Base-by-base conservation (phyloP, 2,888 invertebrate genomes). In the Malachius bipustulatus region DNA sequence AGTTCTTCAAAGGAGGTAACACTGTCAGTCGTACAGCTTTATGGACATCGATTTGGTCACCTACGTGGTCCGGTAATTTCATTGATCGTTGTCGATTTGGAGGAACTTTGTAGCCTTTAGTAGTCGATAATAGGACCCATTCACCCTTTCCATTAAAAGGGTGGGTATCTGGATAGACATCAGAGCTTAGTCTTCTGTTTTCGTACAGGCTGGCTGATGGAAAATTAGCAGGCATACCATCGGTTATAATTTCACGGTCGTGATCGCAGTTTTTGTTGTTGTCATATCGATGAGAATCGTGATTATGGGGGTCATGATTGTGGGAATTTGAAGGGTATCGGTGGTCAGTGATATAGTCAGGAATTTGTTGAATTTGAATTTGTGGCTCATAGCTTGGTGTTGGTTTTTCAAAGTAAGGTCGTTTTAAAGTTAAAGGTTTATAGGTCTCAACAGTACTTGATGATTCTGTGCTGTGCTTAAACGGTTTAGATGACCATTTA, bases 111-210 rank as follows among this genome's bases (percentile, higher is more conserved):
- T 81, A 82, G 1, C 82, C 82, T 60, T 81, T 79, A 8, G 82
- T 83, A 3, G 82, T 81, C 1, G 82, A 82, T 4, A 83, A 59
- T 2, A 83, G 61, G 2, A 83, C 74, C 83, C 83, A 83, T 47
- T 82, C 77, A 1, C 83, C 83, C 39, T 82, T 77, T 1, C 78
- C 77, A 40, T 67, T 66, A 1, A 71, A 66, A 1, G 80, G 79
- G 54, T 77, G 70, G 2, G 69, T 66, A 2, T 64, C 58, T 1
- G 74, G 70, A 50, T 72, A 70, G 2, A 50, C 47, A n/a, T 55
- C 54, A 3, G 51, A 44, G 3, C 54, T 52, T 35, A 48, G 38
- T 13, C 57, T 39, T 13, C 54, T 46, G 27, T 50, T 46, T 16
- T 40, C 4, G n/a, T 49, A 47, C 19, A 44, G 44, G 4, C 32